Conservation (phyloP, 1,140 invertebrate species). For the Dryas iulia region DNA sequence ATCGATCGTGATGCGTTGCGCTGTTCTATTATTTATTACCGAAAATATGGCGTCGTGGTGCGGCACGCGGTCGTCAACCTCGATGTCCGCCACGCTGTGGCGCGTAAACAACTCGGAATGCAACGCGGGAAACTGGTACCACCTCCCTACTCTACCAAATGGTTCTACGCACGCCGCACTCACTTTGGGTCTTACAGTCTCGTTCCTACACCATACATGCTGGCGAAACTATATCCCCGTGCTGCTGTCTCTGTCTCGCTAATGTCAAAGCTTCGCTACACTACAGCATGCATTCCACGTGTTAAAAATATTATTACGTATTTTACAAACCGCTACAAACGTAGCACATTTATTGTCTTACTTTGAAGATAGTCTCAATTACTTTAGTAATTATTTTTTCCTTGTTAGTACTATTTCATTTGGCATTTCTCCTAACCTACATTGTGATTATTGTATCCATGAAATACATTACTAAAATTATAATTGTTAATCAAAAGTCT, state of each 20-base stretch:
- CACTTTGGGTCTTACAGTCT: background rate
- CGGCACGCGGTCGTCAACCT: slow-evolving; percentile 66
- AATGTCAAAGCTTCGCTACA: slow-evolving; percentile 6
- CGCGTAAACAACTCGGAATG: slow-evolving; percentile 71
- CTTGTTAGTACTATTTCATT: background rate
- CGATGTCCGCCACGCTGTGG: slow-evolving; percentile 51
- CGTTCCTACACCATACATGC: background rate
- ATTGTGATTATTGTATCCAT: background rate
- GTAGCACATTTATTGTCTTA: background rate
- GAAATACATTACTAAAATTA: background rate
- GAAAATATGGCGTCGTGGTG: slow-evolving; percentile 75
- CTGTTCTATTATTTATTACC: slow-evolving; percentile 76
- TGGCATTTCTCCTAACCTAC: background rate
- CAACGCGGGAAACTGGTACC: slow-evolving; percentile 63
- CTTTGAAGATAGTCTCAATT: background rate
- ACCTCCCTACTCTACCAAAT: slow-evolving; percentile 48
- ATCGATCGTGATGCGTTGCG: slow-evolving; percentile 73
- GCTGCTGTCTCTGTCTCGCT: slow-evolving; percentile 29
- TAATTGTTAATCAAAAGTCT: no score
- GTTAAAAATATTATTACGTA: slow-evolving; percentile 12
- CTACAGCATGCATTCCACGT: slow-evolving; percentile 20
- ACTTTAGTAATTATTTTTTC: background rate
- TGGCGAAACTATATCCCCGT: background rate
- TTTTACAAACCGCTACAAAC: slow-evolving; percentile 1
- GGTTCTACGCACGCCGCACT: background rate